Evolutionary conservation across 2,113 vertebrate genomes (phyloP), one percentile per base, ranked within the genome.

Genomic region (Seriola rivoliana): DNA sequence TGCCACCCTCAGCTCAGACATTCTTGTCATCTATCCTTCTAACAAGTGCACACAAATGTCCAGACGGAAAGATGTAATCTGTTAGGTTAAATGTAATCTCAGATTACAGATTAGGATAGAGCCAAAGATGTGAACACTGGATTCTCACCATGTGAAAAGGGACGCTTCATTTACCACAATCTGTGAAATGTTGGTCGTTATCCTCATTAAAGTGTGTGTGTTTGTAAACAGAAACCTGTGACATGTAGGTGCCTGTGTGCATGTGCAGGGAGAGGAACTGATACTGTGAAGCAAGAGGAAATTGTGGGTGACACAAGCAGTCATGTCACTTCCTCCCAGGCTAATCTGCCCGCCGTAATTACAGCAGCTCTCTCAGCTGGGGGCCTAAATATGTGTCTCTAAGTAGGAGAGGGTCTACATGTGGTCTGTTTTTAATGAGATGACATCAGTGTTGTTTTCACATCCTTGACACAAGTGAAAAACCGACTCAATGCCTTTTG

Each of bases 231-330:
- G 66, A 64, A 63, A 75, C 75, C 10, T 86, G 73, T 67, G 64
- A 76, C 65, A 42, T 73, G 76, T 77, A 19, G 44, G 25, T 32
- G 48, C 42, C 6, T 70, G 42, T 71, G 63, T 19, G 17, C 7
- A 10, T 6, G 7, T 50, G 25, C 21, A 66, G 38, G 10, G 29
- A 72, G 40, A 74, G 85, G 78, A 91, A 91, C 68, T 16, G 81
- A 90, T 66, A 78, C 81, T 60, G 38, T 75, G 57, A 83, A 42
- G 69, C 78, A 82, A 88, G 66, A 80, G 89, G 91, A 90, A 92
- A 69, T 14, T 12, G 80, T 77, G 73, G 86, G 63, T 65, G 83
- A 76, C 66, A 68, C 21, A 71, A 55, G 29, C 29, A n/a, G 32
- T 70, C 40, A 52, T 84, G 85, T 71, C 70, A 64, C 87, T 93